Evolutionary conservation across 2,113 vertebrate genomes (phyloP).

Genomic region (Pelvicachromis taeniatus): DNA sequence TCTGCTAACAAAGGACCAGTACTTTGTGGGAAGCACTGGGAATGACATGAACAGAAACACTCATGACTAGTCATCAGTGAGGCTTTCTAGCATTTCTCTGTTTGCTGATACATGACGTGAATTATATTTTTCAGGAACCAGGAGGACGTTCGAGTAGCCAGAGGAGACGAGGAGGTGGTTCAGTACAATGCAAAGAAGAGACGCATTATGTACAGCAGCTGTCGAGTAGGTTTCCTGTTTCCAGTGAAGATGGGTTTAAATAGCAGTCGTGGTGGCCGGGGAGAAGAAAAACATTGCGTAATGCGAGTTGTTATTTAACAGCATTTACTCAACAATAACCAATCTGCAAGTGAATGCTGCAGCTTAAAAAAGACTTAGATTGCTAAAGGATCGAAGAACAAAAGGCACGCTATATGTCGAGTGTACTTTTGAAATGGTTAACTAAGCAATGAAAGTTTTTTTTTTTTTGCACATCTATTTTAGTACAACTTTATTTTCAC

Average conservation of each 20-base stretch:
- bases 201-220: slow-evolving; percentile 72
- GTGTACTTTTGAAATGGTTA: not conserved
- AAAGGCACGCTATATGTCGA: no score
- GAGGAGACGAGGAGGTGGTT: slow-evolving; percentile 86
- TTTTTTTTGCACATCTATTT: not conserved
- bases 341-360: not conserved
- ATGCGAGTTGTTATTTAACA: not conserved
- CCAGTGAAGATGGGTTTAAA: not conserved
- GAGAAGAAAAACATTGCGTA: no score
- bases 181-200: slow-evolving; percentile 83
- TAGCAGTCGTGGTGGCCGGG: not conserved
- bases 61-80: not conserved
- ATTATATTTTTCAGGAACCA: slow-evolving; percentile 73
- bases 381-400: not conserved
- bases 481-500: not conserved
- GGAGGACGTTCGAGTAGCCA: slow-evolving; percentile 80
- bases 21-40: not conserved
- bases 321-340: not conserved
- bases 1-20: not conserved
- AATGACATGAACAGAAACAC: not conserved
- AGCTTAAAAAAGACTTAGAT: not conserved
- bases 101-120: not conserved
- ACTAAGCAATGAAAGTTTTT: not conserved
- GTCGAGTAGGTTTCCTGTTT: slow-evolving; percentile 57
- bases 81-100: not conserved